phyloP scores from a whole-genome alignment of 2,113 vertebrate species.

The Leptobrachium leishanense region DNA sequence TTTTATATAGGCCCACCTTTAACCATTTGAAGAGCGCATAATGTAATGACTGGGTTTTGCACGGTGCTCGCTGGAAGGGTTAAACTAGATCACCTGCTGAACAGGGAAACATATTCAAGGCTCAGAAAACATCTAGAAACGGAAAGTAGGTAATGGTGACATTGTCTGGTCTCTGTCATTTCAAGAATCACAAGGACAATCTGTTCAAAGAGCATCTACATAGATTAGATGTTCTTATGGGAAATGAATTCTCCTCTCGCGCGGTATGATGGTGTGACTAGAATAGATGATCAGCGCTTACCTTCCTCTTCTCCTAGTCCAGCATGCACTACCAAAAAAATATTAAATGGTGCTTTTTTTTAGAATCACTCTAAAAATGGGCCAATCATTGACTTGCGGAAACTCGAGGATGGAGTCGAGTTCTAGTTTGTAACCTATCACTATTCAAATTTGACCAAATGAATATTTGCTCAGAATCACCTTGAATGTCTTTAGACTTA shows the following conservation, averaged over 20 bases:
- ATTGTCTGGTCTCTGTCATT: conserved; percentile 42
- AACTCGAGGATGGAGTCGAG: too few species aligned
- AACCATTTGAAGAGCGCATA: too few species aligned
- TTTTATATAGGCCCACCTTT: too few species aligned
- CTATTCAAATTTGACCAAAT: too few species aligned
- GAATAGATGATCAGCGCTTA: conserved; percentile 26
- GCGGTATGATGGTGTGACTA: conserved; percentile 24
- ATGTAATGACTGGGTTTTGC: too few species aligned
- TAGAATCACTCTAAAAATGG: too few species aligned
- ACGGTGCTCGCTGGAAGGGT: not conserved
- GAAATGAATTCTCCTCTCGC: conserved; percentile 42
- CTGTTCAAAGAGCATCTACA: conserved; percentile 37
- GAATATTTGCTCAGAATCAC: too few species aligned
- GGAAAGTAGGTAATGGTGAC: not conserved
- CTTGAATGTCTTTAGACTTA: too few species aligned
- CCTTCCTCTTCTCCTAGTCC: not conserved
- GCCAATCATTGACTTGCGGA: too few species aligned
- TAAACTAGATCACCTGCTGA: conserved; percentile 33
- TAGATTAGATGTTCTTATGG: conserved; percentile 39
- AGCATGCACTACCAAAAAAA: not conserved
- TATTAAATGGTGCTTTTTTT: too few species aligned
- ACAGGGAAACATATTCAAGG: too few species aligned
- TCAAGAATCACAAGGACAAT: conserved; percentile 47
- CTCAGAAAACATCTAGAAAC: not conserved
- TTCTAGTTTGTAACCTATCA: too few species aligned